phyloP scores from a whole-genome alignment of 2,888 invertebrate genomes.

The Eupithecia insigniata region DNA sequence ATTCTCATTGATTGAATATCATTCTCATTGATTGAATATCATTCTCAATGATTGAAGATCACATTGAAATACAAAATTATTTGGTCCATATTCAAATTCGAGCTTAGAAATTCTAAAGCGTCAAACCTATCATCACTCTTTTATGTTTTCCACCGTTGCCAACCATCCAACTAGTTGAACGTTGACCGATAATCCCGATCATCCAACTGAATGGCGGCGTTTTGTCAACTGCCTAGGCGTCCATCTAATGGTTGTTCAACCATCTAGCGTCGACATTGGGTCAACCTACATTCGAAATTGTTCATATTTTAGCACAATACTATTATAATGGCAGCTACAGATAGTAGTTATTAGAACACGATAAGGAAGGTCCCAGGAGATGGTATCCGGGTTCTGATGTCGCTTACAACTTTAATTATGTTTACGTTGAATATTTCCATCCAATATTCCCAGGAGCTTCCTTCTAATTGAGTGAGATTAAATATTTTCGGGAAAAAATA shows the following conservation, averaged over 20 bases:
- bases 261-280: background rate
- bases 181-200: background rate
- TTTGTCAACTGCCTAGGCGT: background rate
- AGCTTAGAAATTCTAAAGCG: too few species aligned
- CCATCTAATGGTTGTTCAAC: background rate
- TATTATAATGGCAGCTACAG: background rate
- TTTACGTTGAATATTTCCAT: conserved; percentile 18
- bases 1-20: too few species aligned
- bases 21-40: too few species aligned
- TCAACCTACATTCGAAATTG: background rate
- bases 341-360: conserved; percentile 13
- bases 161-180: background rate
- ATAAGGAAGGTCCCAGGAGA: conserved; percentile 21
- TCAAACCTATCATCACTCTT: too few species aligned
- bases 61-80: too few species aligned
- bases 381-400: conserved; percentile 20
- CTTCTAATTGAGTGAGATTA: conserved; percentile 12
- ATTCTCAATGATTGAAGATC: too few species aligned
- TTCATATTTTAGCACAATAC: background rate
- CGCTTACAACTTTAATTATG: conserved; percentile 25
- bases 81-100: too few species aligned
- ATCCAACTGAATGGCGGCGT: background rate
- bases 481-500: conserved; percentile 3
- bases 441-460: background rate
- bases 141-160: background rate